phyloP scores from a whole-genome alignment of 1,140 invertebrate genomes.

The Pinna nobilis region DNA sequence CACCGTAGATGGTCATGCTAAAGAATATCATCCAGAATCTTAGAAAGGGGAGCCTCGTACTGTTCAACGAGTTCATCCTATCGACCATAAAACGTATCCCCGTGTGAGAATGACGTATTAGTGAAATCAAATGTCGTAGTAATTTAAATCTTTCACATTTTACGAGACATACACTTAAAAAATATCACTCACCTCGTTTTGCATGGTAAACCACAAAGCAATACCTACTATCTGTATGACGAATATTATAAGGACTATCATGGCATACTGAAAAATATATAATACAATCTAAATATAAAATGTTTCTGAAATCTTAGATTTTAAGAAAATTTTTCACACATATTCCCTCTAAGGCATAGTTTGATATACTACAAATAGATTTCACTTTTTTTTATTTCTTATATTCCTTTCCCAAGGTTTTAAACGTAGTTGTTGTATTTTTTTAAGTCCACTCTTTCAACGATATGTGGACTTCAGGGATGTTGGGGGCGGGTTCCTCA shows the following conservation, averaged over 20 bases:
- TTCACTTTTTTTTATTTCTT: not conserved
- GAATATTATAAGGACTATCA: conserved; percentile 39
- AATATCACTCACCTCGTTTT: conserved; percentile 40
- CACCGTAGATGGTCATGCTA: no score
- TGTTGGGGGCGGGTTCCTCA: no score
- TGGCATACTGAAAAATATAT: conserved; percentile 42
- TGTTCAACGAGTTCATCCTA: no score
- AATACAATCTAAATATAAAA: not conserved
- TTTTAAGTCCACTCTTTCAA: no score
- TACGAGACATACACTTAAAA: no score
- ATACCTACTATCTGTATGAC: conserved; percentile 31
- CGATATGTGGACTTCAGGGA: no score
- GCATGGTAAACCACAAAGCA: conserved; percentile 41
- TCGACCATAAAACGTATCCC: no score
- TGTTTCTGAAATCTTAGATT: not conserved
- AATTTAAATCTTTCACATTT: no score
- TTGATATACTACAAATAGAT: not conserved
- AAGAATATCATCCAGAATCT: no score
- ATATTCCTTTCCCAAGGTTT: not conserved
- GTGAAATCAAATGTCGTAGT: no score
- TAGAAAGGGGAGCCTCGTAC: no score
- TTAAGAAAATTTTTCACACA: not conserved
- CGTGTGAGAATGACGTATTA: no score
- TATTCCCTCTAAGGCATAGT: not conserved
- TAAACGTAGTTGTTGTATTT: not conserved